A percentile compares a stretch with the other conserved stretches of the same genome.
Conservation (phyloP, 64 coral and sea anemone genomes). For the Trachythela sp. region DNA sequence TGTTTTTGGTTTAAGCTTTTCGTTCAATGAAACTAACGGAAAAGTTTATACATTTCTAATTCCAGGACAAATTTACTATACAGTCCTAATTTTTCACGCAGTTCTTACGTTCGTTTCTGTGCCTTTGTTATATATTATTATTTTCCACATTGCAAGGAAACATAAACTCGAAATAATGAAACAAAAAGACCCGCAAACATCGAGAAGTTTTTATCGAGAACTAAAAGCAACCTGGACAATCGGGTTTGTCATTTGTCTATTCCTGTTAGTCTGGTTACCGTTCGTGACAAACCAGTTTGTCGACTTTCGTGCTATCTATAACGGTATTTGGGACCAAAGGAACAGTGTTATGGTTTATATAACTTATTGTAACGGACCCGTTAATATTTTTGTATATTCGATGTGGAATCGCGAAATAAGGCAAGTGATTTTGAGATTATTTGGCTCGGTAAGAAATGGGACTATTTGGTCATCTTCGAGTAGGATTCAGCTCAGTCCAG, state of each 20-base stretch:
- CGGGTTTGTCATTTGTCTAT: not conserved
- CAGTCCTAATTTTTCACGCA: not conserved
- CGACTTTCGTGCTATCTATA: not conserved
- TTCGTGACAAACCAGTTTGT: not conserved
- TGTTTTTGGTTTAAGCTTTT: not conserved
- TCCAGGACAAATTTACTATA: not conserved
- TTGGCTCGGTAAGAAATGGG: no score
- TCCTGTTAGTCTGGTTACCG: not conserved
- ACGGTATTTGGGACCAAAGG: not conserved
- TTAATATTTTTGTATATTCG: not conserved
- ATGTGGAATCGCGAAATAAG: not conserved
- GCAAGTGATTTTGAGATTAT: not conserved
- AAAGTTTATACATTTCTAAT: not conserved
- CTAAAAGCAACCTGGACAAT: not conserved
- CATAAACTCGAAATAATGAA: not conserved
- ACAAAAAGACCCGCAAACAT: not conserved
- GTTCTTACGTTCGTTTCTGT: not conserved
- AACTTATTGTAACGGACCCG: not conserved
- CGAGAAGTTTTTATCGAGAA: not conserved
- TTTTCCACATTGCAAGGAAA: not conserved
- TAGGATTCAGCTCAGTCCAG: no score
- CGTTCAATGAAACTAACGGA: no score
- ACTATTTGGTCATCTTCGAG: no score
- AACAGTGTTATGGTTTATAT: conserved; percentile 7
- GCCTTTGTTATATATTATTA: not conserved